Evolutionary conservation across 2,797 vertebrate species (phyloP), one percentile per base, ranked within the genome.

Genomic region (Arremon brunneinucha): DNA sequence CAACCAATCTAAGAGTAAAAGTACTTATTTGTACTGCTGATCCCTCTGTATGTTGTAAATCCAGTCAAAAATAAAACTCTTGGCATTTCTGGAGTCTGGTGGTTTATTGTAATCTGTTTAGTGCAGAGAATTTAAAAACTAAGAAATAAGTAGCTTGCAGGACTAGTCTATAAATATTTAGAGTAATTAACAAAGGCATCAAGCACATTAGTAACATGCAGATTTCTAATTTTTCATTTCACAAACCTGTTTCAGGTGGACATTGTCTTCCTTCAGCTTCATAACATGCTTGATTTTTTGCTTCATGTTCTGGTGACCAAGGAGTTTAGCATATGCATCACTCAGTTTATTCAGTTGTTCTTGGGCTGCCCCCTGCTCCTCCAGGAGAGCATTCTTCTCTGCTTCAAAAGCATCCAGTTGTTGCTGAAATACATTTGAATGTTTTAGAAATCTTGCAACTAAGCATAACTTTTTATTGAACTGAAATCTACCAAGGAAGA

Each of bases 261-360:
- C 71, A 44, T 99, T 99, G 83, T 99, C 99, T 69, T 99, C 98
- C 94, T 99, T 99, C 57, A 99, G 52, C 93, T 99, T 99, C 97
- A 99, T 98, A 93, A 99, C 98, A 39, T 99, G 99, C 81, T 98
- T 99, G 97, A 99, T 99, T 98, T 99, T 99, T 97, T 99, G 99
- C 93, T 98, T 99, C 95, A 99, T 99, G 97, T 99, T 99, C 96
- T 99, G 99, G 96, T 99, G 99, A 43, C 99, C 99, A 93, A 99
- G 97, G 89, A 99, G 98, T 39, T 97, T 98, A n/a, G 98, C 99
- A 59, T 99, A 99, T 0, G 99, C 99, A 23, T 98, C 98, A 5
- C 98, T 98, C 62, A 99, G 82, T 94, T 98, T 99, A 97, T 98
- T 99, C 47, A 99, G 92, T 93, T 99, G 98, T 53, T 99, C 99